These are phyloP conservation scores for Tragopan temminckii DNA, from an alignment of 2,797 vertebrate genomes.

Conservation along the genomic window DNA sequence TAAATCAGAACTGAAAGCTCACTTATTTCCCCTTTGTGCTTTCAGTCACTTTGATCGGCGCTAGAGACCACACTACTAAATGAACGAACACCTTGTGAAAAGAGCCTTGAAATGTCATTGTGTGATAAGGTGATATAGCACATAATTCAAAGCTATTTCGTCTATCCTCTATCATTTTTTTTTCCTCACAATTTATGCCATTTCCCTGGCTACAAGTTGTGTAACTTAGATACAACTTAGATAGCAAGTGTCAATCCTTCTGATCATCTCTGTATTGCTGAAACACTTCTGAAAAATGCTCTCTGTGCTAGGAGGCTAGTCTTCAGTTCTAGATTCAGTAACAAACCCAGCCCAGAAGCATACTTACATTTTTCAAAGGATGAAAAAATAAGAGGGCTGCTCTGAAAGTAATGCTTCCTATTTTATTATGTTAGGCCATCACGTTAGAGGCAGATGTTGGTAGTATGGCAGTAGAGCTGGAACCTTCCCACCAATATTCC, in stretches of 20 bases:
- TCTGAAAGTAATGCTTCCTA: background rate
- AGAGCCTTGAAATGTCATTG: constrained; percentile 10
- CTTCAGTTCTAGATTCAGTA: background rate
- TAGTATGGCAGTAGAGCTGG: background rate
- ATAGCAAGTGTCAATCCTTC: background rate
- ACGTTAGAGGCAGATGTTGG: background rate
- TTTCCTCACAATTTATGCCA: background rate
- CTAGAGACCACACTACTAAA: background rate
- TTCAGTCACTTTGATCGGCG: background rate
- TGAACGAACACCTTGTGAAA: background rate
- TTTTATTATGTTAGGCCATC: background rate
- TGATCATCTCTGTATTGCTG: background rate
- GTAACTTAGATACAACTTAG: background rate
- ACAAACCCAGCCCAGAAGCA: background rate
- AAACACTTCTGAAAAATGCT: background rate
- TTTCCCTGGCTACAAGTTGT: background rate
- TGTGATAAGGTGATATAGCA: background rate
- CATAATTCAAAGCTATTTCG: background rate
- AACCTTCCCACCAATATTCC: background rate
- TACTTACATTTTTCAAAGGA: background rate
- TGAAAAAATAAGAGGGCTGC: background rate
- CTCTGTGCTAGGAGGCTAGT: background rate
- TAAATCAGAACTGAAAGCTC: background rate
- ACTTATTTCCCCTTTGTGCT: background rate
- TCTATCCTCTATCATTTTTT: background rate